Conservation (phyloP, 1,140 invertebrate genomes). For the Papilio polyxenes region DNA sequence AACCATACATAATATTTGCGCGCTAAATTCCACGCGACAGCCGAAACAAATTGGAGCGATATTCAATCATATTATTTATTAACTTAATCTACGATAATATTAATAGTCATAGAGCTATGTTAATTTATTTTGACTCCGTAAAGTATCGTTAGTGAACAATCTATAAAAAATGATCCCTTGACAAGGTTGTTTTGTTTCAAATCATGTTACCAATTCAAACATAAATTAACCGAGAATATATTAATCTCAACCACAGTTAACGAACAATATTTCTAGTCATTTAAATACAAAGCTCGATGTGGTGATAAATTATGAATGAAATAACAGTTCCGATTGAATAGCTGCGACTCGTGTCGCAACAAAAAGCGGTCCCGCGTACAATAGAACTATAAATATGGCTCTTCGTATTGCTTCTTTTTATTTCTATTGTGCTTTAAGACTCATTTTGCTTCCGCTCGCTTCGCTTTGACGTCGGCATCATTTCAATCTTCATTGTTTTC, state of each 20-base stretch:
- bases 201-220: slow-evolving; percentile 70
- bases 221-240: slow-evolving; percentile 58
- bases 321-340: slow-evolving; percentile 69
- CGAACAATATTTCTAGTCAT: slow-evolving; percentile 63
- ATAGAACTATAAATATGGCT: slow-evolving; percentile 72
- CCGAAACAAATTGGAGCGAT: slow-evolving; percentile 31
- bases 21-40: slow-evolving; percentile 15
- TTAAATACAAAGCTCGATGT: slow-evolving; percentile 72
- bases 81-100: neutral
- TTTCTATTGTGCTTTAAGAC: slow-evolving; percentile 57
- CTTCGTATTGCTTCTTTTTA: slow-evolving; percentile 63
- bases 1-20: slow-evolving; percentile 32
- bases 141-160: slow-evolving; percentile 16
- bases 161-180: slow-evolving; percentile 56
- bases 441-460: slow-evolving; percentile 58
- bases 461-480: slow-evolving; percentile 51
- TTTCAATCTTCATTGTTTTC: slow-evolving; percentile 60
- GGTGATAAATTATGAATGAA: slow-evolving; percentile 75
- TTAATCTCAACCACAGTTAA: slow-evolving; percentile 63
- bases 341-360: slow-evolving; percentile 63
- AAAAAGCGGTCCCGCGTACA: slow-evolving; percentile 66
- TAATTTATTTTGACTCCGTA: neutral
- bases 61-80: neutral
- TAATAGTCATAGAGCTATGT: slow-evolving; percentile 2
- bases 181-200: slow-evolving; percentile 65